Evolutionary conservation across 92 coral and sea anemone genomes (phyloP), one percentile per base, ranked within the genome.

Genomic region (Hydrozoanthus gracilis): DNA sequence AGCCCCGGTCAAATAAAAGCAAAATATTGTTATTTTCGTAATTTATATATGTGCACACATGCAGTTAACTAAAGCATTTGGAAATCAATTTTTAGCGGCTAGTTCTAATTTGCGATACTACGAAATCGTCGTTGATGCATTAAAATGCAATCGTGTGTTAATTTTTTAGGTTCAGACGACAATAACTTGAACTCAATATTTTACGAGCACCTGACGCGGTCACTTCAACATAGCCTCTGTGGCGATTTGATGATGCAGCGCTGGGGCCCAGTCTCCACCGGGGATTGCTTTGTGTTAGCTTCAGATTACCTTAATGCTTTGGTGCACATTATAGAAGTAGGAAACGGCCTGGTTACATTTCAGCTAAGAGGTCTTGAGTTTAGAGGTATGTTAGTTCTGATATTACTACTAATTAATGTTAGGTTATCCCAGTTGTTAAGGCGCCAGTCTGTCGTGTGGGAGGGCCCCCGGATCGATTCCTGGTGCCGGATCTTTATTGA

Each of bases 201-300:
- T 88, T 96, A 96, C 93, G 99, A 96, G 79, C 99, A 96, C 78
- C 83, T 96, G 73, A 96, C 99, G 5, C 95, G 99, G 47, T 96
- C 99, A 1, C 86, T 96, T 45, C 99, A 96, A 87, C 99, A 96
- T 92, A 94, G 98, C 72, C 87, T 96, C 82, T 96, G 99, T 83
- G 98, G 98, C 20, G 99, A 96, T 90, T 89, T 96, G 47, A 91
- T 94, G 95, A 74, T 96, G 93, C 98, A 98, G 55, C 99, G 99
- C 67, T 96, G 99, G 99, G 98, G 99, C n/a, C 98, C 98, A 82
- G 95, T 95, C 66, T 90, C 94, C 67, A 95, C 98, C 7, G 99
- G 99, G 12, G 99, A 96, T 88, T 96, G 99, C 75, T 96, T 96
- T 87, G 98, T 96, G 49, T 85, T 96, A 72, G 99, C 99, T 11